Conservation (phyloP, 2,888 invertebrate species). For the Timema cristinae region DNA sequence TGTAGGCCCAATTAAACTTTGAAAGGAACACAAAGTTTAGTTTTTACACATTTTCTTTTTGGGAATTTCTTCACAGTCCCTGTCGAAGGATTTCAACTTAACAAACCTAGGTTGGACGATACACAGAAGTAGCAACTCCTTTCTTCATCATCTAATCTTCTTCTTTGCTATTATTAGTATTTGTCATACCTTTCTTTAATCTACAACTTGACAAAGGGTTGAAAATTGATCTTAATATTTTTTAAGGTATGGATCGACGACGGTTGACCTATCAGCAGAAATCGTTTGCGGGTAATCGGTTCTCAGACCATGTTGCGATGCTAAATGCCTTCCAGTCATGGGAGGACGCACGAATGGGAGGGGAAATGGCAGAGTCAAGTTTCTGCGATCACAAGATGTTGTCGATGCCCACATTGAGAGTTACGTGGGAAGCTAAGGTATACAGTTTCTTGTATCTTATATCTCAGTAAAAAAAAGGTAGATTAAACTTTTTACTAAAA, state of each 20-base stretch:
- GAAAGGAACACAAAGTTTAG: too few relatives aligned
- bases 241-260: constrained; percentile 47
- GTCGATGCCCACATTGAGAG: constrained; percentile 81
- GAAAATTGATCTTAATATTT: constrained; percentile 14
- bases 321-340: constrained; percentile 80
- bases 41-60: not conserved
- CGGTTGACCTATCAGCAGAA: constrained; percentile 80
- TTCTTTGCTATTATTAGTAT: not conserved
- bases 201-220: not conserved
- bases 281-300: constrained; percentile 78
- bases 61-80: not conserved
- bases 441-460: not conserved
- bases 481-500: too few relatives aligned
- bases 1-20: too few relatives aligned
- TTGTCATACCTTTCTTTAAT: not conserved
- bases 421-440: constrained; percentile 86
- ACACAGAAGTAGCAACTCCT: not conserved
- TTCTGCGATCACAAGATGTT: constrained; percentile 93
- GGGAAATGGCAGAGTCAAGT: constrained; percentile 62
- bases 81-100: not conserved
- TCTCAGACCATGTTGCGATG: constrained; percentile 94
- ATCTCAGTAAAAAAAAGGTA: not conserved
- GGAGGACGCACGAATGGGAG: constrained; percentile 49
- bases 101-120: not conserved
- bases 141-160: not conserved